These are phyloP conservation scores for Oscarella lobularis DNA, from an alignment of 37 sponge, comb jelly and placozoan genomes.

Conservation along the genomic window DNA sequence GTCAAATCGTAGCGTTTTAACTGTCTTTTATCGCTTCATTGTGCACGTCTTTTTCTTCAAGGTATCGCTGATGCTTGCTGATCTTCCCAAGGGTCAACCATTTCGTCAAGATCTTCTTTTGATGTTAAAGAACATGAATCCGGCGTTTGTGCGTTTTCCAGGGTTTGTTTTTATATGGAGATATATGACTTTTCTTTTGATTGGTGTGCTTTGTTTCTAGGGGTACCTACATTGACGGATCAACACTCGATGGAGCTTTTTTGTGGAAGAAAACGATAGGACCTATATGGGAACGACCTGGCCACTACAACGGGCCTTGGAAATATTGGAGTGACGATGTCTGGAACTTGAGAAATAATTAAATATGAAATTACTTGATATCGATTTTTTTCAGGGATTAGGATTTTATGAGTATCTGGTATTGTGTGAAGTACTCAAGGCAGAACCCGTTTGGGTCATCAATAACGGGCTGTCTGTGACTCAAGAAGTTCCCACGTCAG, in stretches of 20 bases:
- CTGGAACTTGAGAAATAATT: no score
- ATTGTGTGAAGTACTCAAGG: background rate
- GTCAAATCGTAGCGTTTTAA: no score
- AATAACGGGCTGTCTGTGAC: background rate
- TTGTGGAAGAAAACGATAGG: background rate
- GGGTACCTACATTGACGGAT: background rate
- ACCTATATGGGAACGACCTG: background rate
- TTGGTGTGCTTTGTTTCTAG: background rate
- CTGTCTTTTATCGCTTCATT: no score
- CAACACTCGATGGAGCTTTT: background rate
- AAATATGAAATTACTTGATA: no score
- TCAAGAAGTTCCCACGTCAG: background rate
- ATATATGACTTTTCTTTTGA: no score
- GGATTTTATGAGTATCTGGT: conserved; percentile 5
- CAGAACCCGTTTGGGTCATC: conserved; percentile 6
- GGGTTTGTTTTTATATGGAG: conserved; percentile 8
- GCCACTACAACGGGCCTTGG: background rate
- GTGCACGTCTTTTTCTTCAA: no score
- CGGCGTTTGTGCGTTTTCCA: conserved; percentile 6
- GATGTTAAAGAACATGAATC: background rate
- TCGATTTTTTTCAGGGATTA: background rate
- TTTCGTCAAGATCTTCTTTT: background rate
- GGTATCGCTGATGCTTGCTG: conserved; percentile 8
- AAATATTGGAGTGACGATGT: conserved; percentile 9
- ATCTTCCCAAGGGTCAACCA: conserved; percentile 2